Percentiles rank a stretch among this genome's conserved stretches.
These are phyloP conservation scores for Calcarius lapponicus DNA, from an alignment of 2,797 vertebrate species.

Conservation along the genomic window DNA sequence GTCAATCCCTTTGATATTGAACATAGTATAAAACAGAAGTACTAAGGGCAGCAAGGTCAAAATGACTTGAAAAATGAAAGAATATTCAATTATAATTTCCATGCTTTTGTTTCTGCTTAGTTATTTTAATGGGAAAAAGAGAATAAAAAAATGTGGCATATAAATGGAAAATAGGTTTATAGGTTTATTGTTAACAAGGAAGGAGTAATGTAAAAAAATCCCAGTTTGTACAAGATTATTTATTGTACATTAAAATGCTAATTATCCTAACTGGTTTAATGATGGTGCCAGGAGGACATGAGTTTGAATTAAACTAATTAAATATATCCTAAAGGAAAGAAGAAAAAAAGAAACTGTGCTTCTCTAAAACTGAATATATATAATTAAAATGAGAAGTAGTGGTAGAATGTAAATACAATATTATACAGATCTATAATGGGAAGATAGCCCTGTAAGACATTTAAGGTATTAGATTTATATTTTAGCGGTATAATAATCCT, in stretches of 20 bases:
- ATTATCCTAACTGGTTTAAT: constrained; percentile 35
- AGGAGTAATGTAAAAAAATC: not conserved
- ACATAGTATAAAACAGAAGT: not conserved
- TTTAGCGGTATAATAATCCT: not conserved
- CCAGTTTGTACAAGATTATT: not conserved
- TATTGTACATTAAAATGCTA: constrained; percentile 49
- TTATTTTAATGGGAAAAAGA: not conserved
- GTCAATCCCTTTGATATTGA: not conserved
- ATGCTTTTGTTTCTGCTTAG: not conserved
- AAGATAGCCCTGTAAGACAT: not conserved
- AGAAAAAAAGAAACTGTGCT: not conserved
- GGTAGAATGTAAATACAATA: not conserved
- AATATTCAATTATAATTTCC: not conserved
- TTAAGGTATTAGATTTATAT: not conserved
- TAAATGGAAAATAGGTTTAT: not conserved
- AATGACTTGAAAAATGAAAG: not conserved
- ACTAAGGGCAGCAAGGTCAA: not conserved
- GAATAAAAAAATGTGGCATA: not conserved
- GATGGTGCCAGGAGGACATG: constrained; percentile 6
- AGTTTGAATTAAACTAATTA: constrained; percentile 61
- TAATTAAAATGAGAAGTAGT: constrained; percentile 31
- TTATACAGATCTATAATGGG: not conserved
- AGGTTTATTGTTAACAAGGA: not conserved
- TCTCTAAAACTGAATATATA: not conserved
- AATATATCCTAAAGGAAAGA: constrained; percentile 45